Evolutionary conservation across 2,113 vertebrate species (phyloP).

Genomic region (Chascanopsetta lugubris): DNA sequence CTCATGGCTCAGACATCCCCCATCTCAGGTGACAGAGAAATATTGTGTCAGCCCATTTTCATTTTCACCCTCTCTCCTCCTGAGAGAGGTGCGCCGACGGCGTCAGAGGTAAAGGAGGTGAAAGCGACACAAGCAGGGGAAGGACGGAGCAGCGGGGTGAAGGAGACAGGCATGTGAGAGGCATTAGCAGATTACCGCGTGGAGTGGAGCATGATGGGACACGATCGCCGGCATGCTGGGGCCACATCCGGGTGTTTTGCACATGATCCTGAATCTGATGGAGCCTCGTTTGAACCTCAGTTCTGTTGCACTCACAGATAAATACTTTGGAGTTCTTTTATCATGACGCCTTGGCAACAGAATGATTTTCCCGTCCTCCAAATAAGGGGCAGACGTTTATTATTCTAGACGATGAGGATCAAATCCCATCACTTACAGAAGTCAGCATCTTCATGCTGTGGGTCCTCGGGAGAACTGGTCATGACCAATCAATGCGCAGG

Average conservation of each 20-base stretch:
- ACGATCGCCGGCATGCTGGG: conserved; percentile 53
- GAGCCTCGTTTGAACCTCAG: not conserved
- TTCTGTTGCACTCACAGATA: not conserved
- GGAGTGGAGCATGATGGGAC: conserved; percentile 72
- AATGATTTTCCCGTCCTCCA: not conserved
- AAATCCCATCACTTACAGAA: not conserved
- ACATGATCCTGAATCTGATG: conserved; percentile 14
- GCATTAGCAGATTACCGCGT: conserved; percentile 73
- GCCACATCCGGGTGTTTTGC: conserved; percentile 40
- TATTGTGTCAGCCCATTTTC: conserved; percentile 25
- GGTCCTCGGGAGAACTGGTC: conserved; percentile 8
- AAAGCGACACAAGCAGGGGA: conserved; percentile 27
- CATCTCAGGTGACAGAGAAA: conserved; percentile 38
- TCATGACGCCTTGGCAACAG: too few relatives aligned
- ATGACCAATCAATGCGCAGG: not conserved
- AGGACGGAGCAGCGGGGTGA: conserved; percentile 32
- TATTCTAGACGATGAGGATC: not conserved
- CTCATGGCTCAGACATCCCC: conserved; percentile 48
- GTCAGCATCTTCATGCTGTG: not conserved
- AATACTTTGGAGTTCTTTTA: too few relatives aligned
- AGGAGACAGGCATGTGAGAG: conserved; percentile 70
- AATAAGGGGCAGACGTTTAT: not conserved
- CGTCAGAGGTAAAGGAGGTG: conserved; percentile 5
- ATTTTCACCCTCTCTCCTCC: conserved; percentile 20
- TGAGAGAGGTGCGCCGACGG: conserved; percentile 6